A percentile compares a stretch with the other conserved stretches of the same genome.
phyloP scores from a whole-genome alignment of 2,888 invertebrate species.

The Chesias legatella region DNA sequence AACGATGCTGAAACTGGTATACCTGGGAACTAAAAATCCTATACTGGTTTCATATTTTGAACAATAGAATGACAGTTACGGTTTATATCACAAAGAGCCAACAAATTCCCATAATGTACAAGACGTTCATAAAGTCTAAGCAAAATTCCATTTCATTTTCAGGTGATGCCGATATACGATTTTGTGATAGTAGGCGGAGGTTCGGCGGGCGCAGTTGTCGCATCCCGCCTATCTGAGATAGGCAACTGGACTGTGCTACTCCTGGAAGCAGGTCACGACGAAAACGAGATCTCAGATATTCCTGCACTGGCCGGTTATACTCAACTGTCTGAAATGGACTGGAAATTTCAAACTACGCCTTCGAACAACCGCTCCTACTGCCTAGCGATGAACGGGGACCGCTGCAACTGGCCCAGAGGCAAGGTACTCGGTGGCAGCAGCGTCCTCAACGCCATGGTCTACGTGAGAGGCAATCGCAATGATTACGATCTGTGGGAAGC shows the following conservation, averaged over 20 bases:
- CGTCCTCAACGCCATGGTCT: slow-evolving; percentile 95
- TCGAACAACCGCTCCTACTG: slow-evolving; percentile 89
- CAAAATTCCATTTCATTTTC: slow-evolving; percentile 41
- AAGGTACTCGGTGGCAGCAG: slow-evolving; percentile 94
- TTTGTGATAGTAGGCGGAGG: slow-evolving; percentile 93
- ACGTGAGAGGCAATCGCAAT: slow-evolving; percentile 91
- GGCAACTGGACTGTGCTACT: slow-evolving; percentile 91
- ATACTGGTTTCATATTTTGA: too few relatives aligned
- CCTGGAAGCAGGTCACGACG: slow-evolving; percentile 93
- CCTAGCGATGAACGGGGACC: slow-evolving; percentile 91
- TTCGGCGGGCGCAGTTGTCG: slow-evolving; percentile 93
- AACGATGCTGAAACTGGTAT: too few relatives aligned
- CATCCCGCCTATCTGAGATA: slow-evolving; percentile 90
- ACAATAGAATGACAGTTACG: too few relatives aligned
- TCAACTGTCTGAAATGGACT: slow-evolving; percentile 92
- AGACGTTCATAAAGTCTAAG: too few relatives aligned
- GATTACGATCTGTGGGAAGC: slow-evolving; percentile 94
- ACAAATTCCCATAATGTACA: too few relatives aligned
- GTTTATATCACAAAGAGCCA: too few relatives aligned
- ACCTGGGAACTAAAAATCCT: too few relatives aligned
- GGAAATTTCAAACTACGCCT: slow-evolving; percentile 94
- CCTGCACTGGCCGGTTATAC: slow-evolving; percentile 91
- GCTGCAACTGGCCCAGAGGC: slow-evolving; percentile 95
- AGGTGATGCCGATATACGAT: slow-evolving; percentile 90
- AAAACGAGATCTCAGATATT: slow-evolving; percentile 93